Percentiles rank a stretch among this genome's conserved stretches.
Conservation (phyloP, 2,113 vertebrate species). For the Elachura formosa region DNA sequence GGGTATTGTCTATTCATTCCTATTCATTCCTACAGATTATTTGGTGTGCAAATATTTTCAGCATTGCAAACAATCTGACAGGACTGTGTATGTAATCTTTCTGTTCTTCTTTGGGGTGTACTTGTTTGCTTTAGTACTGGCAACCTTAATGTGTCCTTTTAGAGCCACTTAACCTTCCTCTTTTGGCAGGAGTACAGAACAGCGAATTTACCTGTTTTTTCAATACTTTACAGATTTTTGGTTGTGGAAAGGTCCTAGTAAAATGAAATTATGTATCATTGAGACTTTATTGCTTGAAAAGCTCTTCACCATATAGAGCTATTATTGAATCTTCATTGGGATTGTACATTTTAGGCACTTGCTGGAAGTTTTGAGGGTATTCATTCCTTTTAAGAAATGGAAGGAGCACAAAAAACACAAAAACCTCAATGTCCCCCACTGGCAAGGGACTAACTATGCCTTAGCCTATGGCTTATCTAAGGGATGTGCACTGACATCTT, state of each 20-base stretch:
- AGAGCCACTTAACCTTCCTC: not conserved
- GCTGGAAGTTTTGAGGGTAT: not conserved
- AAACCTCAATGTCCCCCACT: not conserved
- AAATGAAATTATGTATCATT: not conserved
- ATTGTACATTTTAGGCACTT: not conserved
- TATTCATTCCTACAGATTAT: not conserved
- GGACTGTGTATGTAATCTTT: not conserved
- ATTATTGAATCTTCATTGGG: not conserved
- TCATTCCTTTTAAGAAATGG: not conserved
- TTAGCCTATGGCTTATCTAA: not conserved
- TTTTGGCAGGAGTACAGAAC: not conserved
- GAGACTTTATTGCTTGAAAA: not conserved
- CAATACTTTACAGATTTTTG: not conserved
- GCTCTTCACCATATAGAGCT: not conserved
- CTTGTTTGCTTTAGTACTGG: not conserved
- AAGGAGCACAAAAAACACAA: not conserved
- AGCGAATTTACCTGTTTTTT: not conserved
- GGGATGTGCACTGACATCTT: not conserved
- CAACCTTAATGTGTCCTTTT: not conserved
- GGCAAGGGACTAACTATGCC: not conserved
- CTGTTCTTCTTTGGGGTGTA: not conserved
- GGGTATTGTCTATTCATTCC: not conserved
- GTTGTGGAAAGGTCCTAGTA: not conserved
- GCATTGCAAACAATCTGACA: not conserved
- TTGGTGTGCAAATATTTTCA: not conserved